phyloP scores from a whole-genome alignment of 2,797 vertebrate species.

The Rhabdophis nuchalis region DNA sequence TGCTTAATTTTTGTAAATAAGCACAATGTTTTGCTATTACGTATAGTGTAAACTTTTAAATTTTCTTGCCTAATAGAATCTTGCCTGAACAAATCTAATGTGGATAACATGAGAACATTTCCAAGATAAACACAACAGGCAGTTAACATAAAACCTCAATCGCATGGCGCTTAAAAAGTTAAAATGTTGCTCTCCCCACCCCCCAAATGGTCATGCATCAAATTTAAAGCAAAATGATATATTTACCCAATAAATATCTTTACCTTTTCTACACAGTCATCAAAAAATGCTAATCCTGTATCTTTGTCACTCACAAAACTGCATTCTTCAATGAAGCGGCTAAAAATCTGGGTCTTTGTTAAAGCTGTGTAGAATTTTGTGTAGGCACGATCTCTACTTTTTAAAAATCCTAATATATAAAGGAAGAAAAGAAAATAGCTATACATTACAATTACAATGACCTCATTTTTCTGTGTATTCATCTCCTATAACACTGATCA shows the following conservation, averaged over 20 bases:
- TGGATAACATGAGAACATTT: background rate
- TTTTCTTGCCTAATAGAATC: background rate
- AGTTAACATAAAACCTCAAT: background rate
- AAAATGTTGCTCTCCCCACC: background rate
- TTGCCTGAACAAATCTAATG: background rate
- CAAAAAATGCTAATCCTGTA: conserved; percentile 96
- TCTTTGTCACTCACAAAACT: conserved; percentile 99
- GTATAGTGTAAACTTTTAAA: background rate
- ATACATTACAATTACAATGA: conserved; percentile 9
- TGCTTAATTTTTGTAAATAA: conserved; percentile 43
- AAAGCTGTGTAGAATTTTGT: conserved; percentile 94
- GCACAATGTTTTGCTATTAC: background rate
- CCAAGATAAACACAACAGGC: conserved; percentile 1
- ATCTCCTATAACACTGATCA: background rate
- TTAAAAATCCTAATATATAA: conserved; percentile 84
- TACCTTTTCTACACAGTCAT: conserved; percentile 98
- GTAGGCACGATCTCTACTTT: conserved; percentile 93
- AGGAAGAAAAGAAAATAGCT: conserved; percentile 27
- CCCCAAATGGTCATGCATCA: background rate
- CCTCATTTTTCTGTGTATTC: background rate
- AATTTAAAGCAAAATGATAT: background rate
- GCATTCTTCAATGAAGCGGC: conserved; percentile 98
- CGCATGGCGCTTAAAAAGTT: background rate
- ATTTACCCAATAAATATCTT: conserved; percentile 34
- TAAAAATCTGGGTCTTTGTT: conserved; percentile 97